A percentile compares a stretch with the other conserved stretches of the same genome.
phyloP scores from a whole-genome alignment of 2,797 vertebrate genomes.

The Coregonus ussuriensis region DNA sequence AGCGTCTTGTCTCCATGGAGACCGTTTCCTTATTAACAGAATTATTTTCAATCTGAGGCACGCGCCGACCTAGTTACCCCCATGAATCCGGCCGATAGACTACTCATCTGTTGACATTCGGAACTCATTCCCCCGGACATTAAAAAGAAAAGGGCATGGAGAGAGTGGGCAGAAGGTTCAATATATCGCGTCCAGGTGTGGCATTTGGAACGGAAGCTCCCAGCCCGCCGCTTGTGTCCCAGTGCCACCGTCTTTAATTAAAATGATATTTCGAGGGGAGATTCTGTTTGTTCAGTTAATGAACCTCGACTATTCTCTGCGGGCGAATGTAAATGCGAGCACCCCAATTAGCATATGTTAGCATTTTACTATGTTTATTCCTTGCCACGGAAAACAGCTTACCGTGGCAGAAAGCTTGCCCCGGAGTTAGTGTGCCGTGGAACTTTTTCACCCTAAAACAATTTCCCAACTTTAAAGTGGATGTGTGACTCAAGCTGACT shows the following conservation, averaged over 20 bases:
- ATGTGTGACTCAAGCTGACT: slow-evolving; percentile 3
- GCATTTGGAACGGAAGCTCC: slow-evolving; percentile 64
- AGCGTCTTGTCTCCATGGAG: slow-evolving; percentile 62
- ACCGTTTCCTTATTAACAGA: slow-evolving; percentile 70
- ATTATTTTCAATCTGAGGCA: slow-evolving; percentile 74
- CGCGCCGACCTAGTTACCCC: slow-evolving; percentile 73
- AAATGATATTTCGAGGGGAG: slow-evolving; percentile 76
- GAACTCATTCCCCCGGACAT: slow-evolving; percentile 68
- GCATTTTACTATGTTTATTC: slow-evolving; percentile 75
- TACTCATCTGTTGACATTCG: slow-evolving; percentile 69
- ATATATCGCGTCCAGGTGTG: slow-evolving; percentile 73
- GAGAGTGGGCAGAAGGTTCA: slow-evolving; percentile 52
- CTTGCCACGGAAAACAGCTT: slow-evolving; percentile 67
- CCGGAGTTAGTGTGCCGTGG: slow-evolving; percentile 39
- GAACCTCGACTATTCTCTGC: slow-evolving; percentile 70
- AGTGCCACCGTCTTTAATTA: slow-evolving; percentile 74
- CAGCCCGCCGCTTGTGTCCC: slow-evolving; percentile 47
- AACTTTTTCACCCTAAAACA: slow-evolving; percentile 65
- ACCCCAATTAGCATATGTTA: slow-evolving; percentile 79
- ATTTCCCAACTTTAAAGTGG: slow-evolving; percentile 29
- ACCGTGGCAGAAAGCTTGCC: slow-evolving; percentile 61
- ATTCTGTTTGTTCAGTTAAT: slow-evolving; percentile 81
- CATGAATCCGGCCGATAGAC: slow-evolving; percentile 60
- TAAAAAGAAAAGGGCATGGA: slow-evolving; percentile 71
- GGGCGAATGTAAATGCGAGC: slow-evolving; percentile 75